Conservation (phyloP, 2,888 invertebrate genomes). For the Cephonodes hylas region DNA sequence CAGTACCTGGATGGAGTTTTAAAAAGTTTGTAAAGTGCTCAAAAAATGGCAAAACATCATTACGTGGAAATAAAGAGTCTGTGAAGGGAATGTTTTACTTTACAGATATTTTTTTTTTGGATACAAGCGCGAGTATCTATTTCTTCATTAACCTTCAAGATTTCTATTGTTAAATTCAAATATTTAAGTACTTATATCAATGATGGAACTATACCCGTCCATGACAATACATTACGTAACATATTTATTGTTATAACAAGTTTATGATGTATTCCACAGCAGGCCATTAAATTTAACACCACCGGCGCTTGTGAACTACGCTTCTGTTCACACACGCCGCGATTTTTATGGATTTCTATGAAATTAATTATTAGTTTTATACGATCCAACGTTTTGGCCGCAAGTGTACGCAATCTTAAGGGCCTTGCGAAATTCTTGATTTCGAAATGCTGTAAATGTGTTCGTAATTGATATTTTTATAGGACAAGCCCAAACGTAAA, state of each 20-base stretch:
- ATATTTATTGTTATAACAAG: not conserved
- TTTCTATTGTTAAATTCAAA: too few relatives aligned
- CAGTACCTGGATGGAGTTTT: too few relatives aligned
- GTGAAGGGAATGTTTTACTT: too few relatives aligned
- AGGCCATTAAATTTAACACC: constrained; percentile 10
- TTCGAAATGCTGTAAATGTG: too few relatives aligned
- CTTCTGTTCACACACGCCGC: not conserved
- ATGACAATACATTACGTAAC: not conserved
- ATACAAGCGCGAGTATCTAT: not conserved
- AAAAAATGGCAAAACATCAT: too few relatives aligned
- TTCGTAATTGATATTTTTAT: too few relatives aligned
- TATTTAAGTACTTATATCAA: too few relatives aligned
- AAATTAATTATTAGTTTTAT: not conserved
- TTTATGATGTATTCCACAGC: constrained; percentile 12
- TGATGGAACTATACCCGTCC: not conserved
- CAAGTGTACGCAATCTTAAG: not conserved
- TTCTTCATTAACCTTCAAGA: not conserved
- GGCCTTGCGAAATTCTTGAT: not conserved
- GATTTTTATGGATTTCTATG: not conserved
- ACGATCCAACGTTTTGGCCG: not conserved
- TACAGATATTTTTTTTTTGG: too few relatives aligned
- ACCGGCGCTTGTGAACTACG: not conserved
- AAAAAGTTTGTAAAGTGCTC: too few relatives aligned
- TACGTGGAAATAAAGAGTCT: too few relatives aligned
- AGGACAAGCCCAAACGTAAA: too few relatives aligned